Conservation (phyloP, 2,888 invertebrate species). For the Elegia similella region DNA sequence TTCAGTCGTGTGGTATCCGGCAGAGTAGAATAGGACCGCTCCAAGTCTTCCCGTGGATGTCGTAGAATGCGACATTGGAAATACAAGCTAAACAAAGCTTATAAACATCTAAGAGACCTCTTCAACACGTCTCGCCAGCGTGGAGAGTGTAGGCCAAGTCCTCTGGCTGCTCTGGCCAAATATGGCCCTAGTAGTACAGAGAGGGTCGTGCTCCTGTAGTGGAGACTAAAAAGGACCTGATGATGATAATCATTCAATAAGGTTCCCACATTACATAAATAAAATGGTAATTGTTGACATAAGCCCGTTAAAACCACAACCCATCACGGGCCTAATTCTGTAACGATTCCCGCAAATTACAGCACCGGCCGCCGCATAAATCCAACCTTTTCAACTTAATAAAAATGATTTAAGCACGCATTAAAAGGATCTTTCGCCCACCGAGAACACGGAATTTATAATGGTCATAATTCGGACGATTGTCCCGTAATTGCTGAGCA, state of each 20-base stretch:
- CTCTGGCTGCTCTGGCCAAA: no score
- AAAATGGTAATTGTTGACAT: slow-evolving; percentile 7
- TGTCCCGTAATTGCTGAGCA: slow-evolving; percentile 53
- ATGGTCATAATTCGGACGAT: slow-evolving; percentile 61
- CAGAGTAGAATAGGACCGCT: no score
- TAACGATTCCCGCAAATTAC: slow-evolving; percentile 56
- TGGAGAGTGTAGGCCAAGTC: no score
- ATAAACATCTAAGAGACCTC: no score
- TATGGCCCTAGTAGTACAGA: no score
- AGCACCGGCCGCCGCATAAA: slow-evolving; percentile 62
- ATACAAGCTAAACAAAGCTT: no score
- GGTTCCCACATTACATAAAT: slow-evolving; percentile 1
- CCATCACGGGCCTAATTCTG: slow-evolving; percentile 45
- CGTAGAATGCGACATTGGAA: no score
- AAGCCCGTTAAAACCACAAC: slow-evolving; percentile 20
- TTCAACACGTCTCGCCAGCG: no score
- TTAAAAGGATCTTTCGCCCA: slow-evolving; percentile 68
- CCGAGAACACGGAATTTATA: slow-evolving; percentile 68
- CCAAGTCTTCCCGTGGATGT: no score
- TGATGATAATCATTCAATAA: slow-evolving; percentile 1
- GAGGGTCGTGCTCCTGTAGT: no score
- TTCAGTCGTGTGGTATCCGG: no score
- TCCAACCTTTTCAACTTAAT: slow-evolving; percentile 76
- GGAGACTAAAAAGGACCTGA: no score
- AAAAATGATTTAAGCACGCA: slow-evolving; percentile 77